Percentiles rank a stretch among this genome's conserved stretches.
phyloP scores from a whole-genome alignment of 2,797 vertebrate genomes.

The Ptychobarbus kaznakovi region DNA sequence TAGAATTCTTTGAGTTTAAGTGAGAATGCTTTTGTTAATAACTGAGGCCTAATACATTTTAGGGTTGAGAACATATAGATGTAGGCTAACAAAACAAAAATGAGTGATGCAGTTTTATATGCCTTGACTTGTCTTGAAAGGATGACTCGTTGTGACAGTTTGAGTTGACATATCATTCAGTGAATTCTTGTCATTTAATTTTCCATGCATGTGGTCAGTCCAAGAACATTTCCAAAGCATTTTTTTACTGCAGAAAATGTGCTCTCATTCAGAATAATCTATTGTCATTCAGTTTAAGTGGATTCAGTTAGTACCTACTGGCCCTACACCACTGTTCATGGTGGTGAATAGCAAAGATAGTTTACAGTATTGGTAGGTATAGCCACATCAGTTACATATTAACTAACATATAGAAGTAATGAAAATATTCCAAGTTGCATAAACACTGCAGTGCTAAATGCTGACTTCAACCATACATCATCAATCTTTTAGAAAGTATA shows the following conservation, averaged over 20 bases:
- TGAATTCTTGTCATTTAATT: neutral
- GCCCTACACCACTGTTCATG: neutral
- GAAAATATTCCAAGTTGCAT: neutral
- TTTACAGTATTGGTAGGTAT: neutral
- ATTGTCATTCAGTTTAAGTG: neutral
- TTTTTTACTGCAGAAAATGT: neutral
- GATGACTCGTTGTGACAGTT: neutral
- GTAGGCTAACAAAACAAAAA: neutral
- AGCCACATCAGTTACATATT: neutral
- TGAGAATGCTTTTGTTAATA: neutral
- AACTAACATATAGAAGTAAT: neutral
- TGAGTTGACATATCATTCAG: neutral
- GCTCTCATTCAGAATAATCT: neutral
- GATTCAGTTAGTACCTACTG: neutral
- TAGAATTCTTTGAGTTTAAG: neutral
- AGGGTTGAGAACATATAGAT: neutral
- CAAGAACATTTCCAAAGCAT: neutral
- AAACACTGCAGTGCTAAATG: neutral
- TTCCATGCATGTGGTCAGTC: neutral
- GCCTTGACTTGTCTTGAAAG: too few species aligned
- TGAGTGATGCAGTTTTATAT: too few species aligned
- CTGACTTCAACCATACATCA: neutral
- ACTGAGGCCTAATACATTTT: neutral
- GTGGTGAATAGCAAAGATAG: neutral
- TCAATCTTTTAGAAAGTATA: neutral